Conservation (phyloP, 2,113 vertebrate genomes). For the Saguinus midas region DNA sequence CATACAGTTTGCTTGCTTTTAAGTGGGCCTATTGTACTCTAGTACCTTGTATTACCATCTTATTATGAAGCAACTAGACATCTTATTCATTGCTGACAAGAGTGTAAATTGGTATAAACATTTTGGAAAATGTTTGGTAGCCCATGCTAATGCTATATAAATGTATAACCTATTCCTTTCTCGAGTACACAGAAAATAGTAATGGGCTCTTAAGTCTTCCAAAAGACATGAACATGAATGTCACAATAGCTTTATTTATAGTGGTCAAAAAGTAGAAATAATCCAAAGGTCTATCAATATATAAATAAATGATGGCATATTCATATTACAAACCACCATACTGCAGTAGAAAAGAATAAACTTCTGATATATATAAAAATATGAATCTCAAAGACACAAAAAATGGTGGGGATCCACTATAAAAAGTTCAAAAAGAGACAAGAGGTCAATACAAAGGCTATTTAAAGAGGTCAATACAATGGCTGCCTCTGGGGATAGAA, state of each 20-base stretch:
- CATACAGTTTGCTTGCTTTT: background rate
- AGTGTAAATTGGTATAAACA: background rate
- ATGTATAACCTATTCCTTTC: background rate
- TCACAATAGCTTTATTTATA: background rate
- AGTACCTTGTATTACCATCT: background rate
- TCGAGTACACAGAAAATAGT: background rate
- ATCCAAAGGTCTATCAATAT: background rate
- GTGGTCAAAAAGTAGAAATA: background rate
- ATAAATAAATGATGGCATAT: background rate
- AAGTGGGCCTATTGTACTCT: background rate
- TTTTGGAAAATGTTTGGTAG: background rate
- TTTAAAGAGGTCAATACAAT: slow-evolving; percentile 2
- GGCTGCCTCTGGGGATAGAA: background rate
- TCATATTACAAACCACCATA: background rate
- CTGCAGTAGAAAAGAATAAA: background rate
- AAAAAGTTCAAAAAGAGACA: background rate
- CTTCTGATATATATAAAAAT: background rate
- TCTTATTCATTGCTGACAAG: background rate
- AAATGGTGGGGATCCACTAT: background rate
- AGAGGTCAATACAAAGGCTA: background rate
- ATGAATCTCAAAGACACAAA: background rate
- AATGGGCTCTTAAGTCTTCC: background rate
- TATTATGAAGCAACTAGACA: background rate
- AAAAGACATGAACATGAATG: background rate
- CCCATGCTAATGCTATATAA: background rate